Percentiles rank a stretch among this genome's conserved stretches.
These are phyloP conservation scores for Minunthozetes semirufus DNA, from an alignment of 2,888 invertebrate species.

Conservation along the genomic window DNA sequence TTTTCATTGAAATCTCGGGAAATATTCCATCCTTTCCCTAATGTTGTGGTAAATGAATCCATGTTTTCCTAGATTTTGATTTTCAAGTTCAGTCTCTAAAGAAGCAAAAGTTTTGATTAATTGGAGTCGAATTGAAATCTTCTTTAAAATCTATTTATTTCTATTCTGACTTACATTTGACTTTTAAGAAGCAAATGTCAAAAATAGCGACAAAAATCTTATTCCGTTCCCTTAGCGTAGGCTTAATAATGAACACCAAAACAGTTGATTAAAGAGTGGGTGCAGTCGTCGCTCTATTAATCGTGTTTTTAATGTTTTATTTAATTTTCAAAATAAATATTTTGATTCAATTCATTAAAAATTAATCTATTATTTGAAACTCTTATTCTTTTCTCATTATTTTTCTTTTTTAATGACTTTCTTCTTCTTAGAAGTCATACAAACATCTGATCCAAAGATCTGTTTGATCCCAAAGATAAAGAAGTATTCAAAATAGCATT, in stretches of 20 bases:
- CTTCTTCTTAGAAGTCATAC: too few species aligned
- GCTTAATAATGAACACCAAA: not conserved
- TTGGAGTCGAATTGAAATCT: not conserved
- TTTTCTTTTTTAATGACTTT: too few species aligned
- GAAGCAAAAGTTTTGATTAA: not conserved
- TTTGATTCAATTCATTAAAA: too few species aligned
- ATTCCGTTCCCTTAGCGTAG: not conserved
- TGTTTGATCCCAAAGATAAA: not conserved
- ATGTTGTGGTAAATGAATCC: too few species aligned
- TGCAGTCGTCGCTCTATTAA: not conserved
- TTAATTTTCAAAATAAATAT: too few species aligned
- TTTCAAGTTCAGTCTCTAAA: not conserved
- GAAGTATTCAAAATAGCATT: not conserved
- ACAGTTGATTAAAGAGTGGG: not conserved
- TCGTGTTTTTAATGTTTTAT: too few species aligned
- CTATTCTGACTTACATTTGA: constrained; percentile 12
- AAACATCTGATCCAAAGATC: too few species aligned
- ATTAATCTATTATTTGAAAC: too few species aligned
- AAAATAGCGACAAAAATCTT: constrained; percentile 6
- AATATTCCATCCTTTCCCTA: too few species aligned
- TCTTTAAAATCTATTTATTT: not conserved
- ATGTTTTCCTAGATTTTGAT: too few species aligned
- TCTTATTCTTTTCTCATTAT: too few species aligned
- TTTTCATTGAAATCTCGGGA: too few species aligned
- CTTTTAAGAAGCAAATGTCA: not conserved